phyloP scores from a whole-genome alignment of 2,113 vertebrate species.

The Malurus elegans region DNA sequence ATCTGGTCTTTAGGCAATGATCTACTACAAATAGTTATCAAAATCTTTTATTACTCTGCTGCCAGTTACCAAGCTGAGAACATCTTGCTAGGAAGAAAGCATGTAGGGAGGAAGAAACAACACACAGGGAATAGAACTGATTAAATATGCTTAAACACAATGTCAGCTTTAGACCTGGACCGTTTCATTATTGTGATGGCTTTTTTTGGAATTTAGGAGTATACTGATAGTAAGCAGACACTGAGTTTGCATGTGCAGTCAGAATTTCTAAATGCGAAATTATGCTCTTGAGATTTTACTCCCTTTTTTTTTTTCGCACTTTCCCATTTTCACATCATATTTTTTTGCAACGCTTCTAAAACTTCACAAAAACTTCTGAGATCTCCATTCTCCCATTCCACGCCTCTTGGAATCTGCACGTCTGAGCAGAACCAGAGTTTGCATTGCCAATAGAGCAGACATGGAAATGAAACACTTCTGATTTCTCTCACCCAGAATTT shows the following conservation, averaged over 20 bases:
- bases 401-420: background rate
- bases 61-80: background rate
- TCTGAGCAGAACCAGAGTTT: slow-evolving; percentile 37
- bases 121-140: background rate
- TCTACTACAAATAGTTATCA: background rate
- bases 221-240: background rate
- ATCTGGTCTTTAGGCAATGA: background rate
- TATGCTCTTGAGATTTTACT: background rate
- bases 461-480: slow-evolving; percentile 55
- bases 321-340: slow-evolving; percentile 6
- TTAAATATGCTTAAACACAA: background rate
- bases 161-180: background rate
- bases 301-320: background rate
- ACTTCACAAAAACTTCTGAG: slow-evolving; percentile 22
- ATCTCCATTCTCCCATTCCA: slow-evolving; percentile 17
- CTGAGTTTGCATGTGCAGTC: background rate
- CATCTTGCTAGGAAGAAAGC: background rate
- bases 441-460: slow-evolving; percentile 49
- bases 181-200: background rate
- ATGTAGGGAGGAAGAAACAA: background rate
- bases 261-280: slow-evolving; percentile 1
- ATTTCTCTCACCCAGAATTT: slow-evolving; percentile 62
- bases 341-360: background rate
- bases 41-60: background rate
- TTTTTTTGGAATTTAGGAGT: background rate